A percentile compares a stretch with the other conserved stretches of the same genome.
Evolutionary conservation across 2,113 vertebrate genomes (phyloP).

Genomic region (Lamprologus tigripictilis): DNA sequence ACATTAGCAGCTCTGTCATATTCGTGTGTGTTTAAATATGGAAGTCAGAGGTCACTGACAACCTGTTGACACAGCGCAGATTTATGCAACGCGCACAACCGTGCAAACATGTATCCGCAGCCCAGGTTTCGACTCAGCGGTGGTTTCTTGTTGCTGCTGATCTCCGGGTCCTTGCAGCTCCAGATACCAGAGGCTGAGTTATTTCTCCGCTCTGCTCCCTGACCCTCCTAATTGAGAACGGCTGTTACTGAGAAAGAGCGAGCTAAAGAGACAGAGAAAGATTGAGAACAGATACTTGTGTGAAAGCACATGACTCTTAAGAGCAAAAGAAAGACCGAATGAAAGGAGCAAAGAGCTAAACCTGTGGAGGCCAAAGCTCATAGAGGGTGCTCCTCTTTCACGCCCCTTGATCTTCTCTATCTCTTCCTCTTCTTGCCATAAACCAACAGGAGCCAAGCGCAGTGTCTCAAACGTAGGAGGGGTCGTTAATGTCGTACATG

Average conservation of each 20-base stretch:
- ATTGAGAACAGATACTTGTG: conserved; percentile 1
- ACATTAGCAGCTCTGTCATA: conserved; percentile 23
- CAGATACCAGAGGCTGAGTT: conserved; percentile 64
- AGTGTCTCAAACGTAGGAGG: not conserved
- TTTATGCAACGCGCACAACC: conserved; percentile 25
- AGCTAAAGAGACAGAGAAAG: conserved; percentile 8
- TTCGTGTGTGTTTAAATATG: conserved; percentile 20
- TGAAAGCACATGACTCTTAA: not conserved
- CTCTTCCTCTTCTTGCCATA: not conserved
- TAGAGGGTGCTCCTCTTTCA: conserved; percentile 2
- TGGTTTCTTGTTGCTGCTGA: conserved; percentile 51
- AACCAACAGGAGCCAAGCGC: conserved; percentile 10
- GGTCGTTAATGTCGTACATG: not conserved
- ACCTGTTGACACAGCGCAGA: conserved; percentile 53
- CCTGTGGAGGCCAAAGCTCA: not conserved
- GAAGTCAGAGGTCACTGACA: conserved; percentile 48
- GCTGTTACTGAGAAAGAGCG: conserved; percentile 52
- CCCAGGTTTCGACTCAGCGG: conserved; percentile 12
- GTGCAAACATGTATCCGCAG: not conserved
- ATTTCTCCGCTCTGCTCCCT: conserved; percentile 57
- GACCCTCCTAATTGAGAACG: conserved; percentile 72
- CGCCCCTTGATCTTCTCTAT: not conserved
- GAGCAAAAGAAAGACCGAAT: conserved; percentile 22
- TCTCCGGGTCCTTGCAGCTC: conserved; percentile 48
- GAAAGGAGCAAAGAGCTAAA: conserved; percentile 7